Evolutionary conservation across 1,140 invertebrate genomes (phyloP), one percentile per base, ranked within the genome.

Genomic region (Drosophila pseudoobscura): DNA sequence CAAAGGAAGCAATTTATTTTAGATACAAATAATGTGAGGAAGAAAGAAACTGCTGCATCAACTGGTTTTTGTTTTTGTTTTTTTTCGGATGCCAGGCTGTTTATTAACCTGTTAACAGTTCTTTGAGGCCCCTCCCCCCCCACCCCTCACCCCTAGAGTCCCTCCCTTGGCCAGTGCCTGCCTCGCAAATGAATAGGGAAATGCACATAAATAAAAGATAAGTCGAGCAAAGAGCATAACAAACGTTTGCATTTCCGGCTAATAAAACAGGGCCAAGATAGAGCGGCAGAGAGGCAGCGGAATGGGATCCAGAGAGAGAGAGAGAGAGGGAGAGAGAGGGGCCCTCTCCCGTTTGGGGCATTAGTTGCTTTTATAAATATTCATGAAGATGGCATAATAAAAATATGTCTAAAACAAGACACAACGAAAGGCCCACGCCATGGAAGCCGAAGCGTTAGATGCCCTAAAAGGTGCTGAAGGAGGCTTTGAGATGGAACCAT

Each of bases 181-280:
- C 53, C 49, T 45, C 52, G 43, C 29, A 31, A 26, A 22, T 17
- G 39, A 64, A 65, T 74, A 53, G 70, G 60, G 70, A 65, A 65
- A 74, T 74, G 60, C 70, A 65, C 70, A 74, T 80, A 80, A 80
- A 76, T 80, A 76, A 80, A 69, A 78, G 74, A 80, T 77, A 80
- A 80, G 70, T 60, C 60, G 73, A 58, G 74, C 68, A 85, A 80
- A 85, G 66, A 85, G 76, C 80, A 84, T 65, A 84, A 79, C 80
- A 80, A 87, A 75, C 74, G 83, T 85, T 85, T 85, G 82, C 82
- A 85, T 85, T 85, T 85, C 82, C 82, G 78, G 82, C 69, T 85
- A 85, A 85, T 78, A 78, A 82, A 71, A 61, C 56, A 51, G 62
- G 50, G 56, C 44, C 24, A 26, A 26, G 24, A 71, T 65, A 71